A percentile compares a stretch with the other conserved stretches of the same genome.
These are phyloP conservation scores for Conopomorpha cramerella DNA, from an alignment of 1,140 invertebrate genomes.

Conservation along the genomic window DNA sequence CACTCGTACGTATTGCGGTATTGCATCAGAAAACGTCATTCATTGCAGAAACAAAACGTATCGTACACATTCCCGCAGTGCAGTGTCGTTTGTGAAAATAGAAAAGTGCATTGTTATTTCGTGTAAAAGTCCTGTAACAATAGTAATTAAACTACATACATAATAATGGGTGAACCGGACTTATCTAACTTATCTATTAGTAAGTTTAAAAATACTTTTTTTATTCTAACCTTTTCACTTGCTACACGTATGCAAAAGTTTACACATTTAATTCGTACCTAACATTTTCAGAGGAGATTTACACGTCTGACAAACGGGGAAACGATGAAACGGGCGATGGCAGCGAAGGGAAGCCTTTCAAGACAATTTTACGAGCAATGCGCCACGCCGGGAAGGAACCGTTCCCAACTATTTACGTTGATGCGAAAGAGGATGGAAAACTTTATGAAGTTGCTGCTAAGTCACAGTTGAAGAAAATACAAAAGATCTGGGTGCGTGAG, in stretches of 20 bases:
- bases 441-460: slow-evolving; percentile 84
- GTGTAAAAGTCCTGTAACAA: too few relatives aligned
- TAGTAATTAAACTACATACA: too few relatives aligned
- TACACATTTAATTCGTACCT: slow-evolving; percentile 10
- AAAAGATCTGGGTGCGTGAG: slow-evolving; percentile 88
- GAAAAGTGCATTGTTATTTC: too few relatives aligned
- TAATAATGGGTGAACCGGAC: too few relatives aligned
- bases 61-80: too few relatives aligned
- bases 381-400: slow-evolving; percentile 80
- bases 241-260: background rate
- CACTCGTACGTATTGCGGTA: too few relatives aligned
- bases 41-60: too few relatives aligned
- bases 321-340: slow-evolving; percentile 88
- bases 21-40: too few relatives aligned
- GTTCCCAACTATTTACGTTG: slow-evolving; percentile 88
- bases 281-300: slow-evolving; percentile 73
- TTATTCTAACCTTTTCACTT: too few relatives aligned
- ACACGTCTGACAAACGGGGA: slow-evolving; percentile 89
- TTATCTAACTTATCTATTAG: too few relatives aligned
- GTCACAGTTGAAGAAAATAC: slow-evolving; percentile 93
- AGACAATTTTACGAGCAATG: slow-evolving; percentile 91
- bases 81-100: too few relatives aligned
- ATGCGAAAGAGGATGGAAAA: slow-evolving; percentile 77
- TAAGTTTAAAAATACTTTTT: too few relatives aligned
- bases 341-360: slow-evolving; percentile 83